phyloP scores from a whole-genome alignment of 2,888 invertebrate species.

The Ochropleura plecta region DNA sequence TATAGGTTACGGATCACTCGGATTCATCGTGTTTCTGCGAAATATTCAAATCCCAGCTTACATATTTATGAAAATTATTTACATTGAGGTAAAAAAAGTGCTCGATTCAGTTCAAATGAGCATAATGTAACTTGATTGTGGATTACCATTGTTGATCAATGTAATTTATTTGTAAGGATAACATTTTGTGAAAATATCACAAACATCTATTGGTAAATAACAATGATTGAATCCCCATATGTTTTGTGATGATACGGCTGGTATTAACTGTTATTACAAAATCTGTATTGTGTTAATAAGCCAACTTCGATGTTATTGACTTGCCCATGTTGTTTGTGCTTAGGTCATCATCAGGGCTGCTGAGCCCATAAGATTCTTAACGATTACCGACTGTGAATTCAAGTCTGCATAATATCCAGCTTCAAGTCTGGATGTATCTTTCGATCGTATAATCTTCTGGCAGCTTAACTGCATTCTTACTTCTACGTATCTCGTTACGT shows the following conservation, averaged over 20 bases:
- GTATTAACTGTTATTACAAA: conserved; percentile 7
- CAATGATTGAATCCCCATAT: conserved; percentile 7
- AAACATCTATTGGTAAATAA: conserved; percentile 26
- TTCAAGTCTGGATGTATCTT: background rate
- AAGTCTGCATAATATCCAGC: background rate
- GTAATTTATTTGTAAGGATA: conserved; percentile 34
- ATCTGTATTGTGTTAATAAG: background rate
- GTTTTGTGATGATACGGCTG: background rate
- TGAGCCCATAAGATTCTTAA: background rate
- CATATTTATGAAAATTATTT: conserved; percentile 59
- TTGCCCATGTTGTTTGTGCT: background rate
- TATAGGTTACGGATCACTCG: conserved; percentile 22
- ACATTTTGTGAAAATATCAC: conserved; percentile 35
- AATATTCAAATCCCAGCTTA: conserved; percentile 54
- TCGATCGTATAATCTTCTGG: background rate
- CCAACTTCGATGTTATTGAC: background rate
- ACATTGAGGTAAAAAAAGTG: conserved; percentile 51
- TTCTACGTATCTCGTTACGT: background rate
- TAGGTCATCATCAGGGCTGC: background rate
- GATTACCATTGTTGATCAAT: conserved; percentile 65
- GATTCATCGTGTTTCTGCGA: conserved; percentile 24
- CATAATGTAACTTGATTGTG: conserved; percentile 65
- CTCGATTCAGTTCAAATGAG: conserved; percentile 61
- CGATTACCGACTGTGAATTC: background rate
- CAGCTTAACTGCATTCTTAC: background rate